These are phyloP conservation scores for Rhysida immarginata DNA, from an alignment of 1,140 invertebrate species.

Conservation along the genomic window DNA sequence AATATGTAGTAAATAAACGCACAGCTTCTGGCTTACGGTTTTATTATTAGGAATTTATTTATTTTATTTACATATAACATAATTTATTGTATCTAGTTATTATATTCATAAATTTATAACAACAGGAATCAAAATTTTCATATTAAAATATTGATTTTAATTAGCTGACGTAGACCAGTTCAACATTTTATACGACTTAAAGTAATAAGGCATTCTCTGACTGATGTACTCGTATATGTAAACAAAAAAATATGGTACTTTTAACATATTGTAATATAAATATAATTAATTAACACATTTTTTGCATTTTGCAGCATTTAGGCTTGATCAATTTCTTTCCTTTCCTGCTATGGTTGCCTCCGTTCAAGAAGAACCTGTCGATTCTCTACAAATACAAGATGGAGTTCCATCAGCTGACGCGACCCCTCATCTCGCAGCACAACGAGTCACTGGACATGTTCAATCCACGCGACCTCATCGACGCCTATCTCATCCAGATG, in stretches of 20 bases:
- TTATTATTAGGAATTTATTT: too few relatives aligned
- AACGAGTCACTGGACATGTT: constrained; percentile 51
- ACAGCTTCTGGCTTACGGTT: too few relatives aligned
- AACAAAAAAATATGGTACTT: background rate
- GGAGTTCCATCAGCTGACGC: constrained; percentile 46
- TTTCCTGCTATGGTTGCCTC: constrained; percentile 30
- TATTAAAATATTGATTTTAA: too few relatives aligned
- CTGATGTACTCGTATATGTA: too few relatives aligned
- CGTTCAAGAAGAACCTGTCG: constrained; percentile 28
- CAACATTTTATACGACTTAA: too few relatives aligned
- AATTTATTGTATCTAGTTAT: too few relatives aligned
- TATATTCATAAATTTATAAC: too few relatives aligned
- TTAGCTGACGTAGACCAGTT: too few relatives aligned
- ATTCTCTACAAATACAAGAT: constrained; percentile 44
- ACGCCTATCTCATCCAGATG: constrained; percentile 71
- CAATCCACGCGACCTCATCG: constrained; percentile 65
- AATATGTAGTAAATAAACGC: too few relatives aligned
- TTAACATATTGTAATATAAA: background rate
- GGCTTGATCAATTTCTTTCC: constrained; percentile 21
- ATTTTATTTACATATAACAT: too few relatives aligned
- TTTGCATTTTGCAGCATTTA: constrained; percentile 16
- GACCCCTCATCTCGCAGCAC: constrained; percentile 52
- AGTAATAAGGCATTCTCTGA: too few relatives aligned
- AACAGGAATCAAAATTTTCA: too few relatives aligned
- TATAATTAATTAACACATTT: background rate